phyloP scores from a whole-genome alignment of 2,888 invertebrate species.

The Brachyopa scutellaris region DNA sequence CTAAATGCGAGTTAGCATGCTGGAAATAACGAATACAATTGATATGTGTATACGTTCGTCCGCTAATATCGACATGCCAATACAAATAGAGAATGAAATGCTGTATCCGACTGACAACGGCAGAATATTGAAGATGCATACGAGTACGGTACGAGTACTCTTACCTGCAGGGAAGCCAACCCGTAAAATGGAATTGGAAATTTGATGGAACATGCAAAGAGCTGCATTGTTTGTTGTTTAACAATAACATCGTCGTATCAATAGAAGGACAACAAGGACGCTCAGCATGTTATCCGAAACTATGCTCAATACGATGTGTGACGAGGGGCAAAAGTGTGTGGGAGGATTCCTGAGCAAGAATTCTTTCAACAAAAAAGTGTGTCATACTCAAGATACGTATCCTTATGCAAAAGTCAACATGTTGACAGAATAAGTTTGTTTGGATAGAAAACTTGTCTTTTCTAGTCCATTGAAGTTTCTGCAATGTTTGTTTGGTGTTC shows the following conservation, averaged over 20 bases:
- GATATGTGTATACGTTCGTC: slow-evolving; percentile 26
- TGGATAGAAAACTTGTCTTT: too few species aligned
- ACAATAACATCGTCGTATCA: background rate
- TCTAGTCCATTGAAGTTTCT: too few species aligned
- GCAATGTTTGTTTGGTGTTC: too few species aligned
- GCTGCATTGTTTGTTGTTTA: background rate
- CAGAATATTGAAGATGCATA: slow-evolving; percentile 9
- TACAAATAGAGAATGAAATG: background rate
- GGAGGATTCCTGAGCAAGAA: too few species aligned
- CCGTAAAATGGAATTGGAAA: slow-evolving; percentile 25
- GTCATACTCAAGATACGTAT: too few species aligned
- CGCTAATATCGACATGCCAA: background rate
- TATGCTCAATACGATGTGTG: too few species aligned
- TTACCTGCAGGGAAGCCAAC: slow-evolving; percentile 8
- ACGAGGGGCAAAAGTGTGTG: too few species aligned
- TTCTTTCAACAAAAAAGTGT: too few species aligned
- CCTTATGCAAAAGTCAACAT: too few species aligned
- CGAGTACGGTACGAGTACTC: too few species aligned
- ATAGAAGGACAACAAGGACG: background rate
- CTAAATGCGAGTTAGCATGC: background rate
- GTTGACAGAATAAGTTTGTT: too few species aligned
- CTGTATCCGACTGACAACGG: background rate
- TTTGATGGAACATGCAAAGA: slow-evolving; percentile 25
- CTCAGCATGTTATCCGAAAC: background rate
- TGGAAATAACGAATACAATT: slow-evolving; percentile 24